Percentiles rank a stretch among this genome's conserved stretches.
phyloP scores from a whole-genome alignment of 2,113 vertebrate genomes.

The Phyllopteryx taeniolatus region DNA sequence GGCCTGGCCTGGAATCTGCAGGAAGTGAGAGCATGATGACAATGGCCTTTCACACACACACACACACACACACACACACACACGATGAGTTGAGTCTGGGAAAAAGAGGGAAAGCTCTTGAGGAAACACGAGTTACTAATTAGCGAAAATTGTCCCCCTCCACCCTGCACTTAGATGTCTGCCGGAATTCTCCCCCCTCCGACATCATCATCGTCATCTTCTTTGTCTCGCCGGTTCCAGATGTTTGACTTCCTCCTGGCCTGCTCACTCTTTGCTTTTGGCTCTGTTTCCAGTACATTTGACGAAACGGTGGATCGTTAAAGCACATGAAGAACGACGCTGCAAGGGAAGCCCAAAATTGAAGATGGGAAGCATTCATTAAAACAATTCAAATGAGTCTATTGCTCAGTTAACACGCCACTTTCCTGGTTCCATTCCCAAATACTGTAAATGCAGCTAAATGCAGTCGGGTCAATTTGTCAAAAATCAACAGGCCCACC shows the following conservation, averaged over 20 bases:
- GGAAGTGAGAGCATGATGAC: background rate
- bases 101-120: constrained; percentile 40
- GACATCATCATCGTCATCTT: constrained; percentile 32
- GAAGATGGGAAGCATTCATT: background rate
- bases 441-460: too few species aligned
- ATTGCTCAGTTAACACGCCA: background rate
- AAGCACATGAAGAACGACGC: constrained; percentile 48
- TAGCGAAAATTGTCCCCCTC: constrained; percentile 55
- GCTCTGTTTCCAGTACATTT: constrained; percentile 46
- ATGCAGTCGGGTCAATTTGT: too few species aligned
- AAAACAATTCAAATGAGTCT: background rate
- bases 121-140: constrained; percentile 69
- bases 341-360: constrained; percentile 34
- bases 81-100: constrained; percentile 10
- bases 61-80: constrained; percentile 7
- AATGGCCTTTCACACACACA: constrained; percentile 1
- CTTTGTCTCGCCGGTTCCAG: constrained; percentile 42
- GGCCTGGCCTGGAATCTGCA: constrained; percentile 3
- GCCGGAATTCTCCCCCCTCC: constrained; percentile 39
- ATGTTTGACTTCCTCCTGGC: constrained; percentile 69
- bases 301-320: constrained; percentile 43
- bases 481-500: too few species aligned
- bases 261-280: constrained; percentile 34
- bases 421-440: too few species aligned
- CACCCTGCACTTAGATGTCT: constrained; percentile 56